Evolutionary conservation across 2,888 invertebrate species (phyloP).

Genomic region (Parelbella ahira): DNA sequence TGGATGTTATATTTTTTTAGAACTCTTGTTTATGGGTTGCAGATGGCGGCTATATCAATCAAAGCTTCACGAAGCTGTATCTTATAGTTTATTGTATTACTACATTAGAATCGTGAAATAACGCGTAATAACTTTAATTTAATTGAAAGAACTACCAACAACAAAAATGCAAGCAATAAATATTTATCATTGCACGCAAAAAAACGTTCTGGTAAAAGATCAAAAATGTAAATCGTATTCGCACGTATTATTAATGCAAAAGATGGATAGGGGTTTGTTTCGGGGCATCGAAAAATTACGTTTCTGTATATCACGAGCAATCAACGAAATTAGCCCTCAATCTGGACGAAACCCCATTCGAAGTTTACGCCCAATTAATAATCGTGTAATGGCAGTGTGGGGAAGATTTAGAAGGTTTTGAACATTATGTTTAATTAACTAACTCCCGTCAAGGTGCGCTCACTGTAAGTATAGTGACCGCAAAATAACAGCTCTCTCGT

Average conservation of each 20-base stretch:
- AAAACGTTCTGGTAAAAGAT: too few species aligned
- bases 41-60: constrained; percentile 22
- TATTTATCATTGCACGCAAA: too few species aligned
- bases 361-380: constrained; percentile 69
- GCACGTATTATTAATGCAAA: not conserved
- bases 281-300: constrained; percentile 31
- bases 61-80: constrained; percentile 12
- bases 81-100: constrained; percentile 4
- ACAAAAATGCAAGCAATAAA: too few species aligned
- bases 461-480: constrained; percentile 57
- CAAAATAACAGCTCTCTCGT: constrained; percentile 59
- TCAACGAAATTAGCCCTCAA: constrained; percentile 37
- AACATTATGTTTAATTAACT: constrained; percentile 61
- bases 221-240: too few species aligned
- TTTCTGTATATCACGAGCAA: constrained; percentile 35
- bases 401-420: constrained; percentile 40
- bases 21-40: constrained; percentile 22
- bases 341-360: constrained; percentile 42
- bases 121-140: too few species aligned
- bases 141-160: too few species aligned
- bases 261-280: constrained; percentile 1
- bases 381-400: constrained; percentile 46
- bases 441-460: constrained; percentile 56
- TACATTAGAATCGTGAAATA: not conserved
- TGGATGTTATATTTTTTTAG: constrained; percentile 23